Conservation (phyloP, 2,113 vertebrate genomes). For the Ictalurus furcatus region DNA sequence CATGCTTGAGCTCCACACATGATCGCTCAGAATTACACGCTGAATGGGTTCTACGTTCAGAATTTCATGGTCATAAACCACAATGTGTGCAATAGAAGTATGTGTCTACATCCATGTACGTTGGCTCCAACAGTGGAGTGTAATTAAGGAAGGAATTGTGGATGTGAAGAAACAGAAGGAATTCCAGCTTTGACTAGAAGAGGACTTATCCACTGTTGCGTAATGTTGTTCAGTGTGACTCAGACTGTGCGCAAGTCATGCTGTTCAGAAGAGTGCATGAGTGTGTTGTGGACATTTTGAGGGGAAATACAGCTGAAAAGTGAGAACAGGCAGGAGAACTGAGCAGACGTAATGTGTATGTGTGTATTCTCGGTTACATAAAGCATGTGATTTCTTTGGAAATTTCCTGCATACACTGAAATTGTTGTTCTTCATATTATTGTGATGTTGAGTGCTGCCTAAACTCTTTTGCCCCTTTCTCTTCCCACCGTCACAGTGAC, state of each 20-base stretch:
- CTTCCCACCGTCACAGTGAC: not conserved
- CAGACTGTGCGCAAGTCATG: not conserved
- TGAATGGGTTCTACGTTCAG: not conserved
- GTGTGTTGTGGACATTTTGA: not conserved
- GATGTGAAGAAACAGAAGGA: conserved; percentile 2
- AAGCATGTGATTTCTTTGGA: not conserved
- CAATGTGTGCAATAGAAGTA: not conserved
- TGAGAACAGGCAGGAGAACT: not conserved
- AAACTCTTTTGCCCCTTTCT: not conserved
- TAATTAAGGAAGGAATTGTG: not conserved
- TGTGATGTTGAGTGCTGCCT: not conserved
- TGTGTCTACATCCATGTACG: not conserved
- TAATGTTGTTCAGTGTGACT: conserved; percentile 23
- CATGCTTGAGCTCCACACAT: not conserved
- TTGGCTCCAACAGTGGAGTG: not conserved
- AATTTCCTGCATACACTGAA: not conserved
- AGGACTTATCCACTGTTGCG: not conserved
- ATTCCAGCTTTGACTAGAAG: conserved; percentile 13
- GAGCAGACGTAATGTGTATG: not conserved
- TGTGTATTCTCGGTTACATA: not conserved
- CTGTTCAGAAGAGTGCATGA: not conserved
- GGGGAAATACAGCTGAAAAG: not conserved
- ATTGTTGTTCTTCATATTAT: not conserved
- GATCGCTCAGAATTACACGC: not conserved
- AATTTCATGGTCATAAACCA: not conserved